Conservation (phyloP, 2,113 vertebrate genomes). For the Xiphophorus couchianus region DNA sequence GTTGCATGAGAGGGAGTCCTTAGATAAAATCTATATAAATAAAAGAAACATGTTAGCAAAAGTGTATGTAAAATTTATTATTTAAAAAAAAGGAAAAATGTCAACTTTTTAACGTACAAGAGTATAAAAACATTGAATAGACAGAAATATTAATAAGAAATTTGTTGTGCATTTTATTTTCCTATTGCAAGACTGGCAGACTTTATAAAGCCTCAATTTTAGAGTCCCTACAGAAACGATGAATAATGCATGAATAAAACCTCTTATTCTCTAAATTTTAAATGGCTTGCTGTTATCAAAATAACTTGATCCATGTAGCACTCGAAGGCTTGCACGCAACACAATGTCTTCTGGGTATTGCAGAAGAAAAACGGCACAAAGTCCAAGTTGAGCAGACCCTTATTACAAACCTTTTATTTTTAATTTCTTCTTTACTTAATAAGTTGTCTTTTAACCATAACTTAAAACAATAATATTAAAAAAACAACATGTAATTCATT, state of each 20-base stretch:
- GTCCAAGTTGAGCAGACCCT: slow-evolving; percentile 11
- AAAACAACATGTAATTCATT: slow-evolving; percentile 1
- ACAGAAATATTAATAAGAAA: slow-evolving; percentile 15
- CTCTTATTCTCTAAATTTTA: slow-evolving; percentile 77
- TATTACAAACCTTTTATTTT: not conserved
- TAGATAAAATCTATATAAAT: too few species aligned
- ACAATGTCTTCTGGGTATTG: slow-evolving; percentile 11
- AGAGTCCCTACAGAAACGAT: slow-evolving; percentile 64
- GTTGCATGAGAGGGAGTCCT: not conserved
- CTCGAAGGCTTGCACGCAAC: slow-evolving; percentile 56
- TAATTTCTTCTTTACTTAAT: not conserved
- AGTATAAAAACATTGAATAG: not conserved
- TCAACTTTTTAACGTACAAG: slow-evolving; percentile 5
- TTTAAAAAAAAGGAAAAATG: not conserved
- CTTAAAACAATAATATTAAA: not conserved
- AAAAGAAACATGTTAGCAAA: not conserved
- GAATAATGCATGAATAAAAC: slow-evolving; percentile 72
- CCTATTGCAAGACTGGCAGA: slow-evolving; percentile 19
- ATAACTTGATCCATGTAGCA: slow-evolving; percentile 61
- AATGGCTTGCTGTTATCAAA: slow-evolving; percentile 70
- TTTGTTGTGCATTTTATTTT: slow-evolving; percentile 27
- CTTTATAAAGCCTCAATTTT: slow-evolving; percentile 55
- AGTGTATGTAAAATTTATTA: not conserved
- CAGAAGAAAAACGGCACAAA: not conserved
- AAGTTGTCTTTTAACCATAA: not conserved